Percentiles rank a stretch among this genome's conserved stretches.
phyloP scores from a whole-genome alignment of 2,113 vertebrate genomes.

The Pipa parva region DNA sequence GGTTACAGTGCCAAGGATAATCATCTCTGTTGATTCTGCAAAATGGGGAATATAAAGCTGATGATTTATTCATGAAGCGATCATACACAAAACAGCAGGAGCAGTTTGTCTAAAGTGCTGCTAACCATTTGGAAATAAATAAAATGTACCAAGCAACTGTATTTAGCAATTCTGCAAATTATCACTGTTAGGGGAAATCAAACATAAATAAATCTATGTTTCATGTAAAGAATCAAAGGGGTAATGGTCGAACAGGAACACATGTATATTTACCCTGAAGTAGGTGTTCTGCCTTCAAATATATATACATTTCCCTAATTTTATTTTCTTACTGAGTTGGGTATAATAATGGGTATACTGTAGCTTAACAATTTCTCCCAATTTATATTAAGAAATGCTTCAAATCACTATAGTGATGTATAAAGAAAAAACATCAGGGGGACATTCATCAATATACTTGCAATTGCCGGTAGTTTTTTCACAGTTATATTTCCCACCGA shows the following conservation, averaged over 20 bases:
- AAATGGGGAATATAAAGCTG: conserved; percentile 22
- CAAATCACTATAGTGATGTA: too few relatives aligned
- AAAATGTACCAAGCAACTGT: conserved; percentile 17
- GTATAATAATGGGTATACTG: too few relatives aligned
- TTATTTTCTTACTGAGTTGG: too few relatives aligned
- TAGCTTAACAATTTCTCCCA: too few relatives aligned
- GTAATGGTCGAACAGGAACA: neutral
- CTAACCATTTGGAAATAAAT: conserved; percentile 25
- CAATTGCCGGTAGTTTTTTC: too few relatives aligned
- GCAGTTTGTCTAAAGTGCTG: conserved; percentile 24
- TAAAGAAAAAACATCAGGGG: too few relatives aligned
- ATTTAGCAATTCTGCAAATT: conserved; percentile 13
- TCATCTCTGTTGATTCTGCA: neutral
- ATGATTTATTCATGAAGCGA: conserved; percentile 25
- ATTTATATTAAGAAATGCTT: too few relatives aligned
- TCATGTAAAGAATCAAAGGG: conserved; percentile 15
- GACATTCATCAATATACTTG: too few relatives aligned
- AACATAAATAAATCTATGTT: conserved; percentile 26
- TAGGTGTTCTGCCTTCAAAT: too few relatives aligned
- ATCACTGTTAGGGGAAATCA: conserved; percentile 17
- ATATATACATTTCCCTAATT: conserved; percentile 26
- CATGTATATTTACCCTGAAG: conserved; percentile 3
- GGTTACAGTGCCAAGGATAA: conserved; percentile 5
- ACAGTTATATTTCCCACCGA: too few relatives aligned
- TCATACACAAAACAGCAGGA: conserved; percentile 11